These are phyloP conservation scores for Brachylomia viminalis DNA, from an alignment of 2,888 invertebrate genomes.

Conservation along the genomic window DNA sequence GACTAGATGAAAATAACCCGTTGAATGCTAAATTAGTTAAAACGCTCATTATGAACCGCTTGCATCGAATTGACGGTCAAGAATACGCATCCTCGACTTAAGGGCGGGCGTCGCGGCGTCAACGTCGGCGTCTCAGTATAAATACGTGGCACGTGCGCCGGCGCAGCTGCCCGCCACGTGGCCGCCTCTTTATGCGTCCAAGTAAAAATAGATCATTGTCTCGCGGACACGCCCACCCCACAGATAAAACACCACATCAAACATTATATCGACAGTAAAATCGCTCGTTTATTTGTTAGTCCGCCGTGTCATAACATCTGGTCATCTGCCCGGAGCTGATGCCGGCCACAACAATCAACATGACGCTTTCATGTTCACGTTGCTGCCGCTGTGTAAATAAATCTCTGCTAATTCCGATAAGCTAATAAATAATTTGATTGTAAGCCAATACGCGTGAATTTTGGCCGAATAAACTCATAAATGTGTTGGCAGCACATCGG, in stretches of 20 bases:
- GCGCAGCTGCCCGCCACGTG: conserved; percentile 90
- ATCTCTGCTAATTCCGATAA: conserved; percentile 68
- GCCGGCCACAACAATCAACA: conserved; percentile 65
- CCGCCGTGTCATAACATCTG: conserved; percentile 73
- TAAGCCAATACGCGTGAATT: conserved; percentile 60
- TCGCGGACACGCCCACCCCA: conserved; percentile 85
- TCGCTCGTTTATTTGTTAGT: conserved; percentile 82
- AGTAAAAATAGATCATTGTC: conserved; percentile 90
- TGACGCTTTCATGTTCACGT: conserved; percentile 72
- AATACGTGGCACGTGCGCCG: conserved; percentile 88
- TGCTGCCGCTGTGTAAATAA: conserved; percentile 68
- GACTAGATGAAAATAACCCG: not conserved
- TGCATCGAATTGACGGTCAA: conserved; percentile 62
- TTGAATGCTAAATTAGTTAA: not conserved
- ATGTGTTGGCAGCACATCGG: conserved; percentile 37
- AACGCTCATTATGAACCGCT: conserved; percentile 22
- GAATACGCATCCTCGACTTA: conserved; percentile 63
- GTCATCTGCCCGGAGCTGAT: conserved; percentile 55
- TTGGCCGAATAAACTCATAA: conserved; percentile 52
- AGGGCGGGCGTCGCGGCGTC: conserved; percentile 78
- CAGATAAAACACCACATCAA: conserved; percentile 90
- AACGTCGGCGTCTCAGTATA: conserved; percentile 78
- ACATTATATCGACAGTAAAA: conserved; percentile 82
- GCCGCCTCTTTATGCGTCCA: conserved; percentile 84
- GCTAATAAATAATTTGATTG: conserved; percentile 67